phyloP scores from a whole-genome alignment of 2,797 vertebrate genomes.

The Enteromius unitaeniatus region DNA sequence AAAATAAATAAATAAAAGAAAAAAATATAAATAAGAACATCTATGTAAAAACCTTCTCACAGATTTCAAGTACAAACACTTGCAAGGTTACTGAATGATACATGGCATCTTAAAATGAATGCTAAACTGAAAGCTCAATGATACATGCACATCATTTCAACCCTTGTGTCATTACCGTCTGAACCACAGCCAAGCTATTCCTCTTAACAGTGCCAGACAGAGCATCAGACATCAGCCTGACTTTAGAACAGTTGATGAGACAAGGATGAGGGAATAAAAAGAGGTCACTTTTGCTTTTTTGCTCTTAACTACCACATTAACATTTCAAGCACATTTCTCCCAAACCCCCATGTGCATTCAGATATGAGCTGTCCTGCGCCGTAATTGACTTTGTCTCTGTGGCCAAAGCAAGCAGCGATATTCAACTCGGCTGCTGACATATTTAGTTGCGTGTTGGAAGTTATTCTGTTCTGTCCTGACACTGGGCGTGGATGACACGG shows the following conservation, averaged over 20 bases:
- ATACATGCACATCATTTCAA: conserved; percentile 50
- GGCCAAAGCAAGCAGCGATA: conserved; percentile 9
- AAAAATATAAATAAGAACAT: neutral
- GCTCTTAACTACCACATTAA: conserved; percentile 51
- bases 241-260: conserved; percentile 35
- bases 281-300: conserved; percentile 38
- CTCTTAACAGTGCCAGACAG: conserved; percentile 39
- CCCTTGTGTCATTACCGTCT: conserved; percentile 46
- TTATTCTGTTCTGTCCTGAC: conserved; percentile 7
- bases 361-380: conserved; percentile 40
- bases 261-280: conserved; percentile 31
- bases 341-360: conserved; percentile 30
- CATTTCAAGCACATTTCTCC: conserved; percentile 50
- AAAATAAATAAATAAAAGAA: neutral
- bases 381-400: conserved; percentile 33
- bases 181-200: conserved; percentile 47
- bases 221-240: conserved; percentile 2
- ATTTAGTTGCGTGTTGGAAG: conserved; percentile 6
- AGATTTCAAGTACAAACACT: neutral
- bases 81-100: conserved; percentile 1
- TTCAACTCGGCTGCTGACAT: neutral
- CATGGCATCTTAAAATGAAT: neutral
- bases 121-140: conserved; percentile 33
- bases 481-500: conserved; percentile 6
- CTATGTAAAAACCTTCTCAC: neutral